A percentile compares a stretch with the other conserved stretches of the same genome.
Conservation (phyloP, 1,140 invertebrate species). For the Helicoverpa zea region DNA sequence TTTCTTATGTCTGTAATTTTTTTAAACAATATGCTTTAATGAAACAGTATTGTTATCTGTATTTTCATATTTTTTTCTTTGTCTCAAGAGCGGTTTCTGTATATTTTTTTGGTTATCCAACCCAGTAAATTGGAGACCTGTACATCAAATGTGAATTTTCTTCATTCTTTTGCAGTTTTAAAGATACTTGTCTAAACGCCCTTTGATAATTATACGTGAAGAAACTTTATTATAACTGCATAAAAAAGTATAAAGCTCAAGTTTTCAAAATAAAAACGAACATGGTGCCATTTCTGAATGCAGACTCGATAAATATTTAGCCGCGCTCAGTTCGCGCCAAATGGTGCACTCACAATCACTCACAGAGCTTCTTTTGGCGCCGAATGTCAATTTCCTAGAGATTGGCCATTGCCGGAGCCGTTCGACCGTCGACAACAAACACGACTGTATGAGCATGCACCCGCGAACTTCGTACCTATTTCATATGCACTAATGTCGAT, state of each 20-base stretch:
- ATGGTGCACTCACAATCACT: constrained; percentile 73
- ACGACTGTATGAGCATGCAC: constrained; percentile 55
- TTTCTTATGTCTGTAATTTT: background rate
- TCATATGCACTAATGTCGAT: constrained; percentile 60
- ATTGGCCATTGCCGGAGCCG: constrained; percentile 69
- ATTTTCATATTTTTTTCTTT: constrained; percentile 41
- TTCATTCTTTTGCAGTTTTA: too few species aligned
- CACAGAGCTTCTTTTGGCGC: constrained; percentile 76
- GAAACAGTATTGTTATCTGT: constrained; percentile 32
- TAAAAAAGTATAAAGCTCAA: constrained; percentile 24
- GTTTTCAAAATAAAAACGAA: constrained; percentile 53
- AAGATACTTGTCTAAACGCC: too few species aligned
- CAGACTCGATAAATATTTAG: constrained; percentile 80
- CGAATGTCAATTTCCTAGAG: constrained; percentile 81
- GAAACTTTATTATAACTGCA: background rate
- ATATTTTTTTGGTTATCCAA: too few species aligned
- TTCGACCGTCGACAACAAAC: constrained; percentile 65
- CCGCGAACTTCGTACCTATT: constrained; percentile 62
- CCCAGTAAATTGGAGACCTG: too few species aligned
- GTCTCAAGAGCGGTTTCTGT: background rate
- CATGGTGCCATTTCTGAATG: constrained; percentile 66
- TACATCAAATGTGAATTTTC: too few species aligned
- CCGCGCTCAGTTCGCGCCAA: constrained; percentile 70
- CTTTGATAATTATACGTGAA: background rate
- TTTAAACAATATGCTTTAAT: background rate